Base-by-base conservation (phyloP, 2,113 vertebrate genomes). In the Elanus axillaris region DNA sequence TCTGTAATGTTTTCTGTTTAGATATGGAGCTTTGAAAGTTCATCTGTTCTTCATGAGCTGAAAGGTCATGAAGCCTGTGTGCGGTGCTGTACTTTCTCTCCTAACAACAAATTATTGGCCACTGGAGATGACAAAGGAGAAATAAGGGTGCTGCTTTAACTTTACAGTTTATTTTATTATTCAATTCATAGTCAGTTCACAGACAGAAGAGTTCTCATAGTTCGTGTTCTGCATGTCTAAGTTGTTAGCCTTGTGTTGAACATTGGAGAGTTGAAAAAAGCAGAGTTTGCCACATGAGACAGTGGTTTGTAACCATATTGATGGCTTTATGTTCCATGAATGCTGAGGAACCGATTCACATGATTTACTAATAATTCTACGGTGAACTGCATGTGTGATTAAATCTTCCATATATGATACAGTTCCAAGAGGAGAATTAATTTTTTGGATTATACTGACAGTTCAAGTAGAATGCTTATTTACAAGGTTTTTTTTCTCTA, bases 121-220 rank as follows among this genome's bases (percentile, higher is more conserved):
- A 99, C 99, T 4, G 99, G 99, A 82, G 99, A 99, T 32, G 99
- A 99, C 98, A 98, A 99, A 20, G 99, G 99, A 95, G 99, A 99
- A 98, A 99, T 99, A 94, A 97, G 99, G 98, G 99, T 99, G 97
- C 21, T 98, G 36, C 40, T 48, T 71, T 83, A 42, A 89, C 32
- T 38, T 47, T 93, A 29, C 22, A 63, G 9, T 45, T 95, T 59
- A 26, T 67, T 93, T 83, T 66, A 29, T 62, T 69, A 60, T 72
- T 80, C 34, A 40, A 0, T 68, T 38, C 25, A 32, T 42, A 74
- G 40, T 32, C 34, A 47, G 15, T 68, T 91, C n/a, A 47, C 25
- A 78, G 22, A 23, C 26, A 47, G 22, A 87, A 48, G 60, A 59
- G 36, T 78, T 87, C n/a, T 75, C 20, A 9, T 20, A 13, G 25